Conservation (phyloP, 2,797 vertebrate genomes). For the Parauchenoglanis ngamensis region DNA sequence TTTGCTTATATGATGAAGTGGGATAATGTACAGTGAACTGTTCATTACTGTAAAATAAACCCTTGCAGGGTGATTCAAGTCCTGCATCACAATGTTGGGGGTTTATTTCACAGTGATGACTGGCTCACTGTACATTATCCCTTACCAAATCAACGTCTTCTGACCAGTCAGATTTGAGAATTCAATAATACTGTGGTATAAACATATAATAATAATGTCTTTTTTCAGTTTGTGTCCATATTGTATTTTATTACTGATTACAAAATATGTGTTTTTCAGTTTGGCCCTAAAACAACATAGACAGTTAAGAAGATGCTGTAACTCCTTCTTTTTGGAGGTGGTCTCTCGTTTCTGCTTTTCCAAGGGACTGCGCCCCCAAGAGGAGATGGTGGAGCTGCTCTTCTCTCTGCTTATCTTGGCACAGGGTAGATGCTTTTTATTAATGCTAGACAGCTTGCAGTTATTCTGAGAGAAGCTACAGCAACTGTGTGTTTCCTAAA, state of each 20-base stretch:
- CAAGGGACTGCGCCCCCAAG: conserved; percentile 61
- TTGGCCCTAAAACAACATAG: conserved; percentile 62
- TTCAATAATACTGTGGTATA: neutral
- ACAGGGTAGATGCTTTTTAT: conserved; percentile 61
- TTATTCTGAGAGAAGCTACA: neutral
- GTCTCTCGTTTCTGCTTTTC: conserved; percentile 76
- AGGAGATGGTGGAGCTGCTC: conserved; percentile 73
- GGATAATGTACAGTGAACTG: too few relatives aligned
- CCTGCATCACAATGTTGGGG: too few relatives aligned
- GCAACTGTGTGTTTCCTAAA: neutral
- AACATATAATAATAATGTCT: neutral
- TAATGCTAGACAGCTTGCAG: neutral
- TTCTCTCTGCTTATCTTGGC: conserved; percentile 74
- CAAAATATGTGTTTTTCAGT: conserved; percentile 55
- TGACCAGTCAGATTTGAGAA: neutral
- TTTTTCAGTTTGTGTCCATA: neutral
- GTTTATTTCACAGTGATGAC: too few relatives aligned
- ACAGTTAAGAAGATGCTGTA: conserved; percentile 64
- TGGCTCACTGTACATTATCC: too few relatives aligned
- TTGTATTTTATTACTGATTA: conserved; percentile 12
- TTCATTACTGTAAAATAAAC: too few relatives aligned
- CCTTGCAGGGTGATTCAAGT: too few relatives aligned
- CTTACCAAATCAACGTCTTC: neutral
- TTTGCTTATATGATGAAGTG: neutral
- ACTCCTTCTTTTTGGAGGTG: conserved; percentile 79